A percentile compares a stretch with the other conserved stretches of the same genome.
Conservation (phyloP, 2,888 invertebrate species). For the Sphaerophoria rueppellii region DNA sequence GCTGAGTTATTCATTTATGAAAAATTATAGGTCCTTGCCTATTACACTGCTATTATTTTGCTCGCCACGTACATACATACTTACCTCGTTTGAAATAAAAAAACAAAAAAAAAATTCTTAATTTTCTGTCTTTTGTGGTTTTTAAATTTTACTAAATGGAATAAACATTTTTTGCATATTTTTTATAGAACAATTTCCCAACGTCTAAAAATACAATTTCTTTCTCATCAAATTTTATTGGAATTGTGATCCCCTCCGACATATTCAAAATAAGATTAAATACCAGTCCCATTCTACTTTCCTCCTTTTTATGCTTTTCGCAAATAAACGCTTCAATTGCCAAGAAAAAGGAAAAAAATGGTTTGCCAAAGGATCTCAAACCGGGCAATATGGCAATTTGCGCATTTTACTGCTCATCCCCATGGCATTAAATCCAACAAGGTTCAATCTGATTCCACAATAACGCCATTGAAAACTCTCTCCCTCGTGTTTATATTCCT, state of each 20-base stretch:
- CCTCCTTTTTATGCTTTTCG: constrained; percentile 48
- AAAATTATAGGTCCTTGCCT: too few relatives aligned
- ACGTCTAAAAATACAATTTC: constrained; percentile 10
- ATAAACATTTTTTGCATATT: too few relatives aligned
- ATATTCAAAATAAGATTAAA: constrained; percentile 51
- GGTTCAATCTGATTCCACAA: constrained; percentile 13
- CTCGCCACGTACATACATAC: too few relatives aligned
- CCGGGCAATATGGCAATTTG: constrained; percentile 73
- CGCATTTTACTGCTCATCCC: constrained; percentile 71
- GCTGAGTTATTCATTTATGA: too few relatives aligned
- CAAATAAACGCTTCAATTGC: constrained; percentile 71
- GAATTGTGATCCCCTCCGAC: constrained; percentile 22
- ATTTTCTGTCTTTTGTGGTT: too few relatives aligned
- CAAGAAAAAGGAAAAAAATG: constrained; percentile 27
- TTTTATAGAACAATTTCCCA: too few relatives aligned
- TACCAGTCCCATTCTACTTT: not conserved
- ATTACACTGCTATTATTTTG: too few relatives aligned
- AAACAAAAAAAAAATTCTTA: too few relatives aligned
- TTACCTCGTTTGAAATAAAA: too few relatives aligned
- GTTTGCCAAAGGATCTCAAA: constrained; percentile 24
- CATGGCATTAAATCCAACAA: constrained; percentile 45
- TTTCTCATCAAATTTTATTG: constrained; percentile 47
- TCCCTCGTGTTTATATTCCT: constrained; percentile 41
- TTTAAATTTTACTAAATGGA: too few relatives aligned
- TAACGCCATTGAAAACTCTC: not conserved